Base-by-base conservation (phyloP, 2,797 vertebrate genomes). In the Mastacembelus armatus region DNA sequence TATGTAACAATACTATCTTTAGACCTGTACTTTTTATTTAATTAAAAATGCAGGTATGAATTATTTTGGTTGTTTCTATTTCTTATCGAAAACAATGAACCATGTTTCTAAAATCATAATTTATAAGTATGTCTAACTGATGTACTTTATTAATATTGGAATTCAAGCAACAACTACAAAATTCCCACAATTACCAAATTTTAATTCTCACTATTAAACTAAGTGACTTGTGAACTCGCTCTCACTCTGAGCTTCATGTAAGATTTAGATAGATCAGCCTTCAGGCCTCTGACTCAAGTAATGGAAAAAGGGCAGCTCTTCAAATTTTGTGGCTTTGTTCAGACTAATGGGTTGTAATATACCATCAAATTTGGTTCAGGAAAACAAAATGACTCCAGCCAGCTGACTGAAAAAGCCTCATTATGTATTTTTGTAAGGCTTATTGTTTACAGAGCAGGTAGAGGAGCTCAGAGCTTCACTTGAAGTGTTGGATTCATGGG, bases 391-490 rank as follows among this genome's bases (percentile, higher is more conserved):
- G 0, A 39, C 33, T 69, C 32, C 27, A 14, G 61, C 47, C 59
- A 8, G 14, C 44, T 50, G 19, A 18, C 43, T 74, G 32, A 15
- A 24, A 64, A 36, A 21, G 16, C 30, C 26, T 66, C 36, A 21
- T 77, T 32, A 14, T 68, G 67, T 40, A 39, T 84, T 66, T 67
- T 45, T 45, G 68, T 3, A 1, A 7, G 35, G 16, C 27, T 35
- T 43, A 21, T 63, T 80, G 66, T 84, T 74, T 57, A 51, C 32
- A 14, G 18, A 63, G 64, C 63, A 40, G 67, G 65, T 33, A 49
- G 71, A 66, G 22, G 43, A 49, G 43, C 54, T 79, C 58, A 47
- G 51, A 71, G 69, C 73, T 64, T 26, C 51, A 49, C 78, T 85
- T 70, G 48, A 78, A 81, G 63, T 49, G 0, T 2, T 57, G 35